Evolutionary conservation across 2,888 invertebrate genomes (phyloP).

Genomic region (Erebia aethiops): DNA sequence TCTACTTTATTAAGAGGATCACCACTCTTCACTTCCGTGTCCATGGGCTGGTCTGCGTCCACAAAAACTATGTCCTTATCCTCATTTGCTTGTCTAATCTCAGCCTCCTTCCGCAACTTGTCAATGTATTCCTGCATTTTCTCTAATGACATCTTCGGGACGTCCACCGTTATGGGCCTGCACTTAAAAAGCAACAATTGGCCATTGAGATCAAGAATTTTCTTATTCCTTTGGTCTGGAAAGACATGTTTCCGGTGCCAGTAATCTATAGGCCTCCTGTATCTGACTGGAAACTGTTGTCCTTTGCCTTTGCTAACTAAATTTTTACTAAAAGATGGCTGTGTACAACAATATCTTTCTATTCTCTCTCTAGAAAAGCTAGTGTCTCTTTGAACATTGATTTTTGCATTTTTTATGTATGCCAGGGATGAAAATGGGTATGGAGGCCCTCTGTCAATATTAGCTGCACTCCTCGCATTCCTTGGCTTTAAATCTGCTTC

Average conservation of each 20-base stretch:
- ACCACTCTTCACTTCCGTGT: conserved; percentile 53
- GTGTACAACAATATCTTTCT: conserved; percentile 72
- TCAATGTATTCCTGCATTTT: conserved; percentile 72
- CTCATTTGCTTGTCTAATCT: conserved; percentile 48
- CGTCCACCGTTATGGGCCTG: conserved; percentile 71
- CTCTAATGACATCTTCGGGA: conserved; percentile 69
- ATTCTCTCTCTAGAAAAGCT: conserved; percentile 68
- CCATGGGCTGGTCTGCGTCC: conserved; percentile 60
- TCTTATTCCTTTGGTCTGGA: conserved; percentile 70
- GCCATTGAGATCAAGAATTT: conserved; percentile 67
- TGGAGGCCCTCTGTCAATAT: conserved; percentile 69
- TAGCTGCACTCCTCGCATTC: conserved; percentile 61
- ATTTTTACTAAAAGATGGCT: conserved; percentile 59
- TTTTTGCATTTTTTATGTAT: conserved; percentile 67
- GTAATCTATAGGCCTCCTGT: conserved; percentile 73
- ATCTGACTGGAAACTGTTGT: conserved; percentile 70
- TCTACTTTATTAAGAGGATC: conserved; percentile 67
- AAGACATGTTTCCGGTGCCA: conserved; percentile 73
- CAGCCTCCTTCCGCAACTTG: conserved; percentile 58
- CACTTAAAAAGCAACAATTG: conserved; percentile 80
- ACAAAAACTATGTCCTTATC: conserved; percentile 77
- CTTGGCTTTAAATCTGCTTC: conserved; percentile 56
- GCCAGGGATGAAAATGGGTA: conserved; percentile 79
- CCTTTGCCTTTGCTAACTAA: conserved; percentile 66
- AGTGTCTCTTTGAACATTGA: conserved; percentile 59